Conservation (phyloP, 2,888 invertebrate species). For the Drosophila engyochracea region DNA sequence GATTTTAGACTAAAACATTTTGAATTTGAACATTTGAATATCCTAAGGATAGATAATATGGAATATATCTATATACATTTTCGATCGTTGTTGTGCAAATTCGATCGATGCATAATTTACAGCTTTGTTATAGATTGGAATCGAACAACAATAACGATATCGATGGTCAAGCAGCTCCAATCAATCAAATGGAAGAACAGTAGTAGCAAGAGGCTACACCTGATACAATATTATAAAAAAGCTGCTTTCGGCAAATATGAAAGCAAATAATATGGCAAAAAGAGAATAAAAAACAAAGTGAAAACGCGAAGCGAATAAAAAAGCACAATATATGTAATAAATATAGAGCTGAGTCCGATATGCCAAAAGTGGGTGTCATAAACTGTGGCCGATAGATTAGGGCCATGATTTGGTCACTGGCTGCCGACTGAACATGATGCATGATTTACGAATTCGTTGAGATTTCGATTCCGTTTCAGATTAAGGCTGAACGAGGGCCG, state of each 20-base stretch:
- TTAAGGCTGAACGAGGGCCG: background rate
- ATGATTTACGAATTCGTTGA: conserved; percentile 76
- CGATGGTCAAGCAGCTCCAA: conserved; percentile 27
- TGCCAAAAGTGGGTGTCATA: conserved; percentile 67
- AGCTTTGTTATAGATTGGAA: conserved; percentile 32
- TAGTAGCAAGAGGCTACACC: conserved; percentile 60
- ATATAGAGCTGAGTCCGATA: conserved; percentile 65
- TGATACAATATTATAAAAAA: conserved; percentile 58
- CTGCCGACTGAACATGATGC: conserved; percentile 38
- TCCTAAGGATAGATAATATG: background rate
- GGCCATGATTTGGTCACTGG: conserved; percentile 72
- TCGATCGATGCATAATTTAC: conserved; percentile 52
- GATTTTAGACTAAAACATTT: background rate
- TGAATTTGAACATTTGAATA: background rate
- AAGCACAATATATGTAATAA: conserved; percentile 63
- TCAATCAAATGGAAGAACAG: conserved; percentile 52
- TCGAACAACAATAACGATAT: conserved; percentile 34
- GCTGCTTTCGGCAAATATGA: conserved; percentile 78
- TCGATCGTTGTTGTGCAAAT: background rate
- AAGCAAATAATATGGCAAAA: conserved; percentile 42
- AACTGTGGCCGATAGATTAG: conserved; percentile 68
- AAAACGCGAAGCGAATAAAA: conserved; percentile 47
- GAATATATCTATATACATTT: background rate
- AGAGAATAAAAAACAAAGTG: conserved; percentile 21
- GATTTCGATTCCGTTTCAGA: conserved; percentile 45